Evolutionary conservation across 2,888 invertebrate species (phyloP), one percentile per base, ranked within the genome.

Genomic region (Drosophila lutescens): DNA sequence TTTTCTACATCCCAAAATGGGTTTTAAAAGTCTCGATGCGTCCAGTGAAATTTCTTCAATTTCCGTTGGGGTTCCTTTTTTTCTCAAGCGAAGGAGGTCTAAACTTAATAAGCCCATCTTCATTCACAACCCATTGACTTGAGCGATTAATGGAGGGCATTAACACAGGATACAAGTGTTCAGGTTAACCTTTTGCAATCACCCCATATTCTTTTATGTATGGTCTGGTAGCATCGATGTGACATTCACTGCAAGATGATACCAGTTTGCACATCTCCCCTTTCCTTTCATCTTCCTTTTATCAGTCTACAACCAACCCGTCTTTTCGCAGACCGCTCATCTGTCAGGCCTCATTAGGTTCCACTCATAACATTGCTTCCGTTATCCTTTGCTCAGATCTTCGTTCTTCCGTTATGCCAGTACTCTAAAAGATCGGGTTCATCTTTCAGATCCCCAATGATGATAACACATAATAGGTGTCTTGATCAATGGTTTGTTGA

Each of bases 311-410:
- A 43, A 15, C n/a, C 20, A 13, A 44, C 17, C 26, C 36, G 30
- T 20, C 41, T 49, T 30, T 6, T 36, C 6, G 12, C 44, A 23
- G 20, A 2, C 26, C 46, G 46, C 58, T 68, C 68, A 58, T 68
- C 59, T 66, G 67, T 66, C 69, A 68, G 53, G 49, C 41, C 41
- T 69, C 69, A 59, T 69, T 69, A 69, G 60, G 53, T 49, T 71
- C 49, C 53, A 71, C 61, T 69, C 68, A 36, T 50, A 43, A 49
- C 23, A 60, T 15, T 36, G 53, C 72, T 71, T 71, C 68, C 65
- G 65, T 66, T 66, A 67, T 66, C 55, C 71, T 69, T 71, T 60
- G 32, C 38, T 32, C 41, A 15, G 30, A 69, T 60, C 72, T 60
- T 71, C 38, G 69, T 15, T 71, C 69, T 71, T 71, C 69, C 69